A percentile compares a stretch with the other conserved stretches of the same genome.
Conservation (phyloP, 2,113 vertebrate genomes). For the Bettongia penicillata region DNA sequence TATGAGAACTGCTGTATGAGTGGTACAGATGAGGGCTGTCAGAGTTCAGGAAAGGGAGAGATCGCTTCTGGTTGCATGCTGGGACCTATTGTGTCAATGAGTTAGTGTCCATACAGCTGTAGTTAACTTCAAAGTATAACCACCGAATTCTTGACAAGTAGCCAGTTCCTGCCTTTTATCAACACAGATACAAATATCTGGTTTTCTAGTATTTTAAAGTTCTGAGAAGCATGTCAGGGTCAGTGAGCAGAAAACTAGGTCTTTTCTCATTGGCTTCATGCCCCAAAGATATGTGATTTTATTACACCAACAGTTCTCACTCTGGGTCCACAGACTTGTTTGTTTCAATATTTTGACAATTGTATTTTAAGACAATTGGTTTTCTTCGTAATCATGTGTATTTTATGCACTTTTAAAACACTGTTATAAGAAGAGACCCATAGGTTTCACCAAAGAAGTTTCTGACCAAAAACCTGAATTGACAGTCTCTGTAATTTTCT, state of each 20-base stretch:
- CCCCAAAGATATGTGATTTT: background rate
- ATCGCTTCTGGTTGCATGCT: background rate
- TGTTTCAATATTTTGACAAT: background rate
- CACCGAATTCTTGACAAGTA: background rate
- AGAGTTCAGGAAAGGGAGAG: background rate
- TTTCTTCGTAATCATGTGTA: background rate
- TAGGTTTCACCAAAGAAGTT: background rate
- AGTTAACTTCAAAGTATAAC: background rate
- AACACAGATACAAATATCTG: slow-evolving; percentile 1
- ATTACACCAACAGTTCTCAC: background rate
- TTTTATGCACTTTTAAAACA: background rate
- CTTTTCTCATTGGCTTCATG: slow-evolving; percentile 6
- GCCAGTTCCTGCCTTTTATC: background rate
- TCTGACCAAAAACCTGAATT: background rate
- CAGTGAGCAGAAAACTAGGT: slow-evolving; percentile 3
- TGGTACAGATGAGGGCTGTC: background rate
- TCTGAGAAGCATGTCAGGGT: background rate
- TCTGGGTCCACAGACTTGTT: background rate
- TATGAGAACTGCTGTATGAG: background rate
- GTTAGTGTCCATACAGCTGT: background rate
- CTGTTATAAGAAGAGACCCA: background rate
- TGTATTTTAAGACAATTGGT: background rate
- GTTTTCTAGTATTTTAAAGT: slow-evolving; percentile 4
- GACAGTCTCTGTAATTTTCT: background rate
- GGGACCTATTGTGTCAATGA: background rate